Percentiles rank a stretch among this genome's conserved stretches.
Conservation (phyloP, 2,888 invertebrate genomes). For the Chrysomela aeneicollis region DNA sequence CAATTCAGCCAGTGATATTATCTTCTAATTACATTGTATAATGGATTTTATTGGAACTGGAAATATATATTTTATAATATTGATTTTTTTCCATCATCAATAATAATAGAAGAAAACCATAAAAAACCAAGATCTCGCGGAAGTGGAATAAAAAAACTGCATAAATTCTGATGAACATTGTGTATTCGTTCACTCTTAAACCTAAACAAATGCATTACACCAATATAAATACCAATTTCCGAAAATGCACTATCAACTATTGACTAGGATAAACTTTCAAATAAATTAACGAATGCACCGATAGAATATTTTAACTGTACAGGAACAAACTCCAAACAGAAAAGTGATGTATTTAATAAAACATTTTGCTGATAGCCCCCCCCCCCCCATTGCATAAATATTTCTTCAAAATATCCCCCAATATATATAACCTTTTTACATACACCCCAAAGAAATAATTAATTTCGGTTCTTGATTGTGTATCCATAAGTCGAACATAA, state of each 20-base stretch:
- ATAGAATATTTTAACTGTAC: constrained; percentile 35
- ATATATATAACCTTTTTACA: not conserved
- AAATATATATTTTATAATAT: not conserved
- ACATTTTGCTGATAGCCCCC: not conserved
- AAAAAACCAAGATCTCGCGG: too few relatives aligned
- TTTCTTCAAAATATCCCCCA: not conserved
- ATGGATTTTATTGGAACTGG: not conserved
- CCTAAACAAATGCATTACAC: constrained; percentile 8
- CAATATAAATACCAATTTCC: constrained; percentile 3
- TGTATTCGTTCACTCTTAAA: not conserved
- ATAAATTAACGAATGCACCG: constrained; percentile 29
- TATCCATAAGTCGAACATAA: too few relatives aligned
- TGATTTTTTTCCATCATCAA: too few relatives aligned
- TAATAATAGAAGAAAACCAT: too few relatives aligned
- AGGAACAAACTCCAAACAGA: constrained; percentile 17
- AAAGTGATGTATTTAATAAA: not conserved
- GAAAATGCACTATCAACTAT: constrained; percentile 26
- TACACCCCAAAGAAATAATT: too few relatives aligned
- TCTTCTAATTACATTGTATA: not conserved
- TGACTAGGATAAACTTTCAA: constrained; percentile 35
- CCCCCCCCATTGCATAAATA: not conserved
- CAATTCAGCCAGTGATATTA: not conserved
- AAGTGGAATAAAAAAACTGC: too few relatives aligned
- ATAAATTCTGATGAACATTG: not conserved
- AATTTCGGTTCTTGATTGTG: too few relatives aligned